Conservation (phyloP, 2,888 invertebrate species). For the Eristalis tenax region DNA sequence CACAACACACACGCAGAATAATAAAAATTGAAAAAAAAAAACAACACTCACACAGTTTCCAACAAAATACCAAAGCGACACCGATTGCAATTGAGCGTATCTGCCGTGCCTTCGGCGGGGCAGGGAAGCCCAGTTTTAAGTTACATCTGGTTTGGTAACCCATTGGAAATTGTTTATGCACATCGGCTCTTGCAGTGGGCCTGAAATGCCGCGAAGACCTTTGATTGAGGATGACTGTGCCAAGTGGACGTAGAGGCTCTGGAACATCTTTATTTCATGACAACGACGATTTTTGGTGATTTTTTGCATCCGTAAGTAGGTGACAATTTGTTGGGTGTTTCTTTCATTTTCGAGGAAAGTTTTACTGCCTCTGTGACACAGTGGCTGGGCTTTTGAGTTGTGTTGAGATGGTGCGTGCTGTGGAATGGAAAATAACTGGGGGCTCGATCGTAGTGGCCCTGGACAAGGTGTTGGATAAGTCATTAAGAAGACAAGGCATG, state of each 20-base stretch:
- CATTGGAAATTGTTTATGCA: constrained; percentile 2
- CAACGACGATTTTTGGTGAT: not conserved
- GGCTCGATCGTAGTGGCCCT: not conserved
- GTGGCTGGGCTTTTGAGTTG: not conserved
- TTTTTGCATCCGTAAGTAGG: constrained; percentile 11
- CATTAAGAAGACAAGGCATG: not conserved
- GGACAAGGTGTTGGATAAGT: not conserved
- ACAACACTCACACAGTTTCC: not conserved
- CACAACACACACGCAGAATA: constrained; percentile 26
- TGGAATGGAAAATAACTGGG: not conserved
- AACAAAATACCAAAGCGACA: not conserved
- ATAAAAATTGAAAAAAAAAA: constrained; percentile 26
- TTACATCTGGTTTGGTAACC: constrained; percentile 26
- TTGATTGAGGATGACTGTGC: not conserved
- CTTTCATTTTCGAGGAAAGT: not conserved
- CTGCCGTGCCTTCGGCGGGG: not conserved
- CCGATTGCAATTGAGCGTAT: not conserved
- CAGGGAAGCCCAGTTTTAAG: not conserved
- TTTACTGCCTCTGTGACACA: not conserved
- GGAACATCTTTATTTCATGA: constrained; percentile 9
- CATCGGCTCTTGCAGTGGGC: not conserved
- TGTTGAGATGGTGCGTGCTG: not conserved
- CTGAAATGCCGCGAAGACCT: not conserved
- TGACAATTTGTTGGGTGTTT: not conserved
- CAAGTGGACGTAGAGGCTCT: not conserved